Evolutionary conservation across 2,888 invertebrate species (phyloP).

Genomic region (Eremobia ochroleuca): DNA sequence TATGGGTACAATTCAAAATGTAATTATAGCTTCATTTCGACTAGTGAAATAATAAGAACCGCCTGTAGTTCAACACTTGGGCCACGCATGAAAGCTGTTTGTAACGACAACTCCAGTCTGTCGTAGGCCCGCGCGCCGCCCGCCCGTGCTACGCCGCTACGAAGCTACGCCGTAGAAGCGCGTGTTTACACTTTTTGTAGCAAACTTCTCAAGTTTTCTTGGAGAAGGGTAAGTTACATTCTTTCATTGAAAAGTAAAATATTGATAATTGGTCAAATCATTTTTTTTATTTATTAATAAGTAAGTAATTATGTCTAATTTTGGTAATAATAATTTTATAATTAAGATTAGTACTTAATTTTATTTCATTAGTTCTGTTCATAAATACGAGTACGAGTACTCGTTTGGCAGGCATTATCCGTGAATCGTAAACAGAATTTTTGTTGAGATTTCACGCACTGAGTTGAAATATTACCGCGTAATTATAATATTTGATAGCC

Average conservation of each 20-base stretch:
- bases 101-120: slow-evolving; percentile 56
- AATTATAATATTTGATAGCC: slow-evolving; percentile 10
- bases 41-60: not conserved
- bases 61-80: slow-evolving; percentile 28
- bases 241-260: not conserved
- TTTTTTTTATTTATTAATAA: not conserved
- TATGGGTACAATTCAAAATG: not conserved
- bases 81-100: slow-evolving; percentile 44
- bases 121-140: slow-evolving; percentile 57
- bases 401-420: not conserved
- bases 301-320: not conserved
- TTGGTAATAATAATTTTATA: not conserved
- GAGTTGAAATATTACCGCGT: slow-evolving; percentile 11
- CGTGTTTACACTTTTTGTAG: slow-evolving; percentile 34
- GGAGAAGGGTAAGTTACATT: slow-evolving; percentile 38
- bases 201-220: slow-evolving; percentile 43
- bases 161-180: slow-evolving; percentile 65
- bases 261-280: not conserved
- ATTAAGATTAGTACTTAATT: not conserved
- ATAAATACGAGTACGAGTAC: too few relatives aligned
- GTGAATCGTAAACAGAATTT: slow-evolving; percentile 6
- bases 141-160: slow-evolving; percentile 67
- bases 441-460: slow-evolving; percentile 23
- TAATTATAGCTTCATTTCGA: slow-evolving; percentile 11
- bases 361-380: not conserved